These are phyloP conservation scores for Marisa cornuarietis DNA, from an alignment of 1,140 invertebrate species.

Conservation along the genomic window DNA sequence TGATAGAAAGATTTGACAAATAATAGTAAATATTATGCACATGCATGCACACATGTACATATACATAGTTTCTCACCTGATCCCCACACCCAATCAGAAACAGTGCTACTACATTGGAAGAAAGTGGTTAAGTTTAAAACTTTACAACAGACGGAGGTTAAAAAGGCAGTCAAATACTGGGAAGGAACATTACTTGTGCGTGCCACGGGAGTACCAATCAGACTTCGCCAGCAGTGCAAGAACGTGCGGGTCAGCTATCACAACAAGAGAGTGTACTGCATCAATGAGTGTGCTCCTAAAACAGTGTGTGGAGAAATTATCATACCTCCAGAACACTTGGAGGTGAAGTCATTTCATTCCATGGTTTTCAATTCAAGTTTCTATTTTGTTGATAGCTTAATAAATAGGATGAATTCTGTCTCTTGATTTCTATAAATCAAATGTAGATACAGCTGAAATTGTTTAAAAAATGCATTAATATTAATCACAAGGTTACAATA, in stretches of 20 bases:
- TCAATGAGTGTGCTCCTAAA: conserved; percentile 81
- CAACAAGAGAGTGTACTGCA: conserved; percentile 81
- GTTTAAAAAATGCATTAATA: background rate
- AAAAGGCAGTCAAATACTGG: conserved; percentile 92
- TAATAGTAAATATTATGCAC: no score
- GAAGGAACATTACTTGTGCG: conserved; percentile 88
- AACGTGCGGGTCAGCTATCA: conserved; percentile 59
- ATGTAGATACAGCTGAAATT: no score
- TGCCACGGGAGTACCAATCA: conserved; percentile 82
- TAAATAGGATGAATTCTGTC: no score
- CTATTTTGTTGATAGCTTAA: no score
- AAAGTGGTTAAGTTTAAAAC: conserved; percentile 2
- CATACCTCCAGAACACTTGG: conserved; percentile 90
- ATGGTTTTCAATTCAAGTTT: no score
- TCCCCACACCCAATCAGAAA: background rate
- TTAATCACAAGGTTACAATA: background rate
- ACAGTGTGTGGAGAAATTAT: conserved; percentile 95
- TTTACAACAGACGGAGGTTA: conserved; percentile 75
- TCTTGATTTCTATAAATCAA: no score
- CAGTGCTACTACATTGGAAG: background rate
- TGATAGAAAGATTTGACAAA: no score
- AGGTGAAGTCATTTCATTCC: conserved; percentile 71
- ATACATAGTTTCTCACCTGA: background rate
- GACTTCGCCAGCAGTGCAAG: conserved; percentile 71
- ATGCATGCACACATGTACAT: background rate